Evolutionary conservation across 2,797 vertebrate species (phyloP).

Genomic region (Pteropus rufus): DNA sequence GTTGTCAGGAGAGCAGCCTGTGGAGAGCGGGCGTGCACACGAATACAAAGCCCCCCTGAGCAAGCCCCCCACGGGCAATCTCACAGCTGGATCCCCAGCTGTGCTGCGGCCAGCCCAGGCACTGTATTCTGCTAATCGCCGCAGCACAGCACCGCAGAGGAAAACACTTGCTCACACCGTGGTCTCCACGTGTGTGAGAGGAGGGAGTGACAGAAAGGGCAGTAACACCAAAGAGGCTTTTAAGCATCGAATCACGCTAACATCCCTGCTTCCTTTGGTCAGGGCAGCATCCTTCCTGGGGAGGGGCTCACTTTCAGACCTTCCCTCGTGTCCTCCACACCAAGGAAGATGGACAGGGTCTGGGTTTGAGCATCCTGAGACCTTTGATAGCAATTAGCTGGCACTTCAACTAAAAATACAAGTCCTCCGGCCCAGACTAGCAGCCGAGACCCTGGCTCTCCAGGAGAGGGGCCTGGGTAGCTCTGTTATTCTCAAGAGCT

Average conservation of each 20-base stretch:
- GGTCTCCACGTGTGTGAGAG: neutral
- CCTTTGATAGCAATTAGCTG: neutral
- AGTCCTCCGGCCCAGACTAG: neutral
- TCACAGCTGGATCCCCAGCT: neutral
- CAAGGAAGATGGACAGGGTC: neutral
- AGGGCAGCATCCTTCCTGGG: neutral
- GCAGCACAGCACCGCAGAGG: neutral
- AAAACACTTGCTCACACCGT: neutral
- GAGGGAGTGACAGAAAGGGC: neutral
- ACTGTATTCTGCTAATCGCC: neutral
- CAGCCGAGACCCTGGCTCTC: neutral
- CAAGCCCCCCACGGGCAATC: accelerated
- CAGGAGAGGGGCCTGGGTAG: neutral
- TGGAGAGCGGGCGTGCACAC: accelerated
- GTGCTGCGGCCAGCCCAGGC: neutral
- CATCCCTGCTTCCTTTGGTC: neutral
- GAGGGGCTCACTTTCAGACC: neutral
- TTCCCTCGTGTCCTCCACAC: neutral
- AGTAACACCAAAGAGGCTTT: neutral
- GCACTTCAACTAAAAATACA: neutral
- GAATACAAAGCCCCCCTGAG: accelerated
- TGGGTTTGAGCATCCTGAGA: neutral
- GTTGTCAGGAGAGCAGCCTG: neutral
- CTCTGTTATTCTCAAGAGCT: neutral
- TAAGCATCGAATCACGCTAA: neutral